Evolutionary conservation across 2,797 vertebrate genomes (phyloP), one percentile per base, ranked within the genome.

Genomic region (Sternotherus odoratus): DNA sequence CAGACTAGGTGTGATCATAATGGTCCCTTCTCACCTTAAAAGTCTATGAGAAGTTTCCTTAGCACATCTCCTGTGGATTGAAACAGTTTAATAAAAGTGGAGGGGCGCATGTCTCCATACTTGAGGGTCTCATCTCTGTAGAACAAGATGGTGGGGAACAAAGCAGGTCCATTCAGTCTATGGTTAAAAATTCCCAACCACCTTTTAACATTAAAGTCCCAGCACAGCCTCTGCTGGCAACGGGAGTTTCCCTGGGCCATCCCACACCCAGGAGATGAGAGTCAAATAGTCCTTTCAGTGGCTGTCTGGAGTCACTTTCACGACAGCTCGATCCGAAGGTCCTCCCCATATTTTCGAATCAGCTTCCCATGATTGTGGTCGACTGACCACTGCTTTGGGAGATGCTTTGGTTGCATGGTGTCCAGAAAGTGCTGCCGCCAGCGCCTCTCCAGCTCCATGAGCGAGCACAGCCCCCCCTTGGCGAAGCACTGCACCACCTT

Each of bases 371-470:
- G 99, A 98, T 99, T 99, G 96, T 99, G 99, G 96, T 98, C 97
- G 54, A 99, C 98, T 4, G 99, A 99, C 99, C 99, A 99, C 57
- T 99, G 98, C 12, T 98, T 98, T 6, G 99, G 99, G 66, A 99
- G 98, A 97, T 99, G 98, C 46, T 95, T 98, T 9, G 99, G 99
- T 90, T 97, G 98, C 99, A 99, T 99, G 96, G 97, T 98, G 97
- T 98, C 98, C 96, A 99, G 98, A 97, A 99, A 99, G 97, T 99
- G 99, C 97, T 99, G 99, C 78, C 99, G 98, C 99, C 99, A 99
- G 89, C 98, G 98, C 26, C 98, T 98, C 97, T 99, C 99, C 98
- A 99, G 97, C 79, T 98, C 98, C 98, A 99, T 99, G 77, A 99
- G 98, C 77, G 99, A 98, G 13, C 91, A 97, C 85, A 99, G 98